Base-by-base conservation (phyloP, 92 coral and sea anemone species). In the Epizoanthus fatuus region DNA sequence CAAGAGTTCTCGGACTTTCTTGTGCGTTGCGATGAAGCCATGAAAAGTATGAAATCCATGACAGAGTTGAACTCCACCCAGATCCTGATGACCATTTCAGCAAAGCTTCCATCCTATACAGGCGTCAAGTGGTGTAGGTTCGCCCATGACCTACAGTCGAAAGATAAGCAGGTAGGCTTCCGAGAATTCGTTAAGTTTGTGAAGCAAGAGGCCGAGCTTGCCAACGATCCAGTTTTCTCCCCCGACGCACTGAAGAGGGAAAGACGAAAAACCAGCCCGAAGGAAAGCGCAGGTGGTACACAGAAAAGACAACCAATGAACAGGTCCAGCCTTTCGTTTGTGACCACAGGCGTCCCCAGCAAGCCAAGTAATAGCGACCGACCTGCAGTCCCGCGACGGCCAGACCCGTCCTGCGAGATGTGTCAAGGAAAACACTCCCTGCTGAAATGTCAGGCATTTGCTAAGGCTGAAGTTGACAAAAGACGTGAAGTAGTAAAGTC, bases 391-490 rank as follows among this genome's bases (percentile, higher is more conserved):
- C 69, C 58, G 4, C 81, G 54, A 62, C 71, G 45, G 32, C 83
- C 56, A 44, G 58, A 47, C 42, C 86, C 35, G 19, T 14, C 88
- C 60, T 85, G 95, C 51, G 90, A 71, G 44, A 71, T 82, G 42
- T 92, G 97, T 65, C 37, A 79, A 37, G 88, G 81, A 5, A 74
- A 45, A 6, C 94, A 93, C 74, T 42, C 81, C 14, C 72, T 93
- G 49, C 87, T 32, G 35, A 87, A 81, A n/a, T 93, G 94, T 64
- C 59, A 55, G 56, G 72, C 25, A 16, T 93, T 93, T 58, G 51
- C 66, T 9, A 72, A 83, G 87, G 42, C 42, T 11, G 39, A 75
- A 7, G 79, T 79, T 11, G 89, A 93, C 60, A 85, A 81, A 66
- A 66, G 90, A 56, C 63, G 78, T 7, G 87, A 86, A 15, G 5